These are phyloP conservation scores for Byasa hedistus DNA, from an alignment of 2,888 invertebrate species.

Conservation along the genomic window DNA sequence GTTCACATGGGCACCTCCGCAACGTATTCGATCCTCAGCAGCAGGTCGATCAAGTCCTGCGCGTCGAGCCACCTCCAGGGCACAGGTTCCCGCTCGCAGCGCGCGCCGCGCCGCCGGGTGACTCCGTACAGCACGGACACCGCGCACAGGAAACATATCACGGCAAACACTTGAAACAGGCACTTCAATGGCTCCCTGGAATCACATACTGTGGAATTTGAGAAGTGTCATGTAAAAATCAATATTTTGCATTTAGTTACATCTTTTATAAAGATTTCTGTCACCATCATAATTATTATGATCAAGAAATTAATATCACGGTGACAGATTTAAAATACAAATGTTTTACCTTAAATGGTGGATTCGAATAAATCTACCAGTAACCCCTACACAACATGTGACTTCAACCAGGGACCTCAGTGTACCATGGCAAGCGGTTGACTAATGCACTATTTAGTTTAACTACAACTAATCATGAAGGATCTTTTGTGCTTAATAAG, in stretches of 20 bases:
- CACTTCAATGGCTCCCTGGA: conserved; percentile 67
- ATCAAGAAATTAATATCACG: too few species aligned
- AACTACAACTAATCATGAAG: too few species aligned
- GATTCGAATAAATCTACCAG: too few species aligned
- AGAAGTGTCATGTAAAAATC: conserved; percentile 33
- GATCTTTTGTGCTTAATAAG: too few species aligned
- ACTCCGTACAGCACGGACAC: conserved; percentile 55
- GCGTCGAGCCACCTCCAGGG: conserved; percentile 68
- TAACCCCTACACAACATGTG: too few species aligned
- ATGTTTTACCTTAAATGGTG: too few species aligned
- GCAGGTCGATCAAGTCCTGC: conserved; percentile 62
- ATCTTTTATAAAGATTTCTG: too few species aligned
- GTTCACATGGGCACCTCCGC: conserved; percentile 69
- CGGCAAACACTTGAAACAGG: conserved; percentile 68
- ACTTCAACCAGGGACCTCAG: too few species aligned
- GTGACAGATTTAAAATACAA: too few species aligned
- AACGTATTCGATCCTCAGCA: conserved; percentile 67
- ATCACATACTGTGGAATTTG: conserved; percentile 47
- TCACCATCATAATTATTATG: too few species aligned
- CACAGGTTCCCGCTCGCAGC: conserved; percentile 40
- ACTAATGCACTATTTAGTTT: too few species aligned
- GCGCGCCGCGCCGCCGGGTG: conserved; percentile 37
- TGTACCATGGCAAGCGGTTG: too few species aligned
- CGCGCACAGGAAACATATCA: conserved; percentile 63
- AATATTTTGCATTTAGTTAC: neutral